Evolutionary conservation across 2,888 invertebrate genomes (phyloP).

Genomic region (Pimpla rufipes): DNA sequence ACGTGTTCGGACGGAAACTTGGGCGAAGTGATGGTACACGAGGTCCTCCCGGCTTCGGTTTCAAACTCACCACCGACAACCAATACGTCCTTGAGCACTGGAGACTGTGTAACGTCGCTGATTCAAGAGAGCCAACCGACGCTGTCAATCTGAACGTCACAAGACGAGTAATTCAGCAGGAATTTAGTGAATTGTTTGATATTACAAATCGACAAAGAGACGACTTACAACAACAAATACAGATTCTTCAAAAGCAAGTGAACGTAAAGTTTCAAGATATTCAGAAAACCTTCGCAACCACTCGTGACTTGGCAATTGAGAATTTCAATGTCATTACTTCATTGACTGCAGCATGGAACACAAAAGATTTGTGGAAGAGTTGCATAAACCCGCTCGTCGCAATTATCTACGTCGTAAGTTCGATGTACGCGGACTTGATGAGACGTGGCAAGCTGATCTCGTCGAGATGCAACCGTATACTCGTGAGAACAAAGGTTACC

Average conservation of each 20-base stretch:
- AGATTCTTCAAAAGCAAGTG: conserved; percentile 40
- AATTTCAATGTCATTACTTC: conserved; percentile 19
- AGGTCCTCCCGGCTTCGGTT: conserved; percentile 51
- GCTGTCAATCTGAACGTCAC: conserved; percentile 37
- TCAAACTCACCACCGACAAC: conserved; percentile 45
- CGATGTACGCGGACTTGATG: too few relatives aligned
- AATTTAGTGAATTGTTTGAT: neutral
- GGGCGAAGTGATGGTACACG: conserved; percentile 19
- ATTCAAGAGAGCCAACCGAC: conserved; percentile 23
- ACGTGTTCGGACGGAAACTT: conserved; percentile 53
- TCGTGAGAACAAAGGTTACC: conserved; percentile 75
- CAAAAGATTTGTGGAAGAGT: conserved; percentile 75
- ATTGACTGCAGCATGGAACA: conserved; percentile 14
- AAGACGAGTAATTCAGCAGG: conserved; percentile 12
- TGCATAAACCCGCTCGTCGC: conserved; percentile 81
- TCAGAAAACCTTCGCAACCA: neutral
- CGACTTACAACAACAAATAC: conserved; percentile 7
- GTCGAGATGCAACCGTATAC: conserved; percentile 75
- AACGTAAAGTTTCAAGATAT: conserved; percentile 22
- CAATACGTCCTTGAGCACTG: conserved; percentile 55
- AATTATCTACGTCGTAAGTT: conserved; percentile 82
- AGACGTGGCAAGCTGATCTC: too few relatives aligned
- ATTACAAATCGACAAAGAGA: conserved; percentile 20
- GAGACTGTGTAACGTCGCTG: conserved; percentile 58
- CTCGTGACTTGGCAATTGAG: neutral